Base-by-base conservation (phyloP, 2,888 invertebrate genomes). In the Papilio protenor region DNA sequence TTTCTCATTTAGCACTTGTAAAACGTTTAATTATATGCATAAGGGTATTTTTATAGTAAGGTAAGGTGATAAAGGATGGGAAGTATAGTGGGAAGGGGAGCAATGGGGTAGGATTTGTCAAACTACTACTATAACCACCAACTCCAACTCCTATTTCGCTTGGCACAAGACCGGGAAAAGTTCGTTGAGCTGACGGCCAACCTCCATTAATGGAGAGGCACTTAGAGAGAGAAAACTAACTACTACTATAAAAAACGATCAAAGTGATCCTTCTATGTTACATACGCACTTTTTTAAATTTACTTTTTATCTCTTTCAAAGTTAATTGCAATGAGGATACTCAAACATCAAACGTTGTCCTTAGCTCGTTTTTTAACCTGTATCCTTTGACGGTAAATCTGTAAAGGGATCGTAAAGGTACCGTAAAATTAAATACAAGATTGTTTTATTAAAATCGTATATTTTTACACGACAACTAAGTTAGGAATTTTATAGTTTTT, bases 391-490 rank as follows among this genome's bases (percentile, higher is more conserved):
- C 52, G 27, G 10, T 40, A 1, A n/a, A 2, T 33, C 52, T 71
- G 49, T 27, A 71, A 71, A 71, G 52, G 49, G 71, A 21, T 18
- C 64, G 18, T 18, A 23, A 45, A 71, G 71, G 49, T 49, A 52
- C 49, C 33, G 52, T 33, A 33, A 72, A 55, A 72, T 72, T 72
- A 72, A 72, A 72, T 55, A 52, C 18, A 72, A 55, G 72, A 55
- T 72, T 33, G 66, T 69, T 72, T 52, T 52, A 52, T 55, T 55
- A 71, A 71, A 52, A 27, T 71, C n/a, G 72, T 72, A 72, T 33
- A 33, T 52, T 55, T 71, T 72, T 4, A 21, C 1, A 21, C 5
- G n/a, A 27, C 11, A 64, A 64, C 14, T n/a, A 40, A 66, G 40
- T 66, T n/a, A 66, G 18, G 33, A 3, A 18, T 33, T 66, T 66